phyloP scores from a whole-genome alignment of 2,113 vertebrate species.

The Colistium nudipinnis region DNA sequence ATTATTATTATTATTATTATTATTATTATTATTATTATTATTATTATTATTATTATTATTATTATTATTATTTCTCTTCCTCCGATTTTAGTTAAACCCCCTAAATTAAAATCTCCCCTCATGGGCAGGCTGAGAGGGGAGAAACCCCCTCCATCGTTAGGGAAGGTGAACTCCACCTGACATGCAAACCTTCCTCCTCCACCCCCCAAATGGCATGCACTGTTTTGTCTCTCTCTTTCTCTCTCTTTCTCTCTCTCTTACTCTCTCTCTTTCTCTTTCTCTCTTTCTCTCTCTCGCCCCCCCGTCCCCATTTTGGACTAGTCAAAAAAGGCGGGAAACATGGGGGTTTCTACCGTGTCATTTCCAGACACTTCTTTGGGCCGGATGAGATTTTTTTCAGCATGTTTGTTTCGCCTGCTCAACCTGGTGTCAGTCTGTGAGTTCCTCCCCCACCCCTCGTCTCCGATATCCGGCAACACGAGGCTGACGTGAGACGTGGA shows the following conservation, averaged over 20 bases:
- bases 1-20: constrained; percentile 75
- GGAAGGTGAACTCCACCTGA: constrained; percentile 16
- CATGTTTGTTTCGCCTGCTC: constrained; percentile 86
- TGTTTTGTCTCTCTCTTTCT: constrained; percentile 68
- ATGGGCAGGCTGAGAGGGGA: constrained; percentile 47
- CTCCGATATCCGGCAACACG: constrained; percentile 77
- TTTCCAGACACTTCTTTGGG: constrained; percentile 73
- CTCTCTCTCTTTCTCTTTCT: not conserved
- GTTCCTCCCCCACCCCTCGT: constrained; percentile 73
- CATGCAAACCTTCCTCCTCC: constrained; percentile 28
- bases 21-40: constrained; percentile 75
- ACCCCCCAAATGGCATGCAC: constrained; percentile 80
- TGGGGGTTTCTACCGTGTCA: constrained; percentile 68
- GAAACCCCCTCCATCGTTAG: constrained; percentile 36
- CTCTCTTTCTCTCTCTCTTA: constrained; percentile 48
- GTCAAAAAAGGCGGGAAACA: constrained; percentile 51
- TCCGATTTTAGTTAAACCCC: constrained; percentile 40
- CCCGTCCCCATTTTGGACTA: constrained; percentile 54
- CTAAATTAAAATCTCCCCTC: constrained; percentile 18
- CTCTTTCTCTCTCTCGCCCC: constrained; percentile 39
- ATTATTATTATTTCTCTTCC: constrained; percentile 64
- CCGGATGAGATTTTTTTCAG: constrained; percentile 81
- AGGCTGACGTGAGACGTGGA: constrained; percentile 76
- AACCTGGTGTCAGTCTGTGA: constrained; percentile 81
- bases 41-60: constrained; percentile 75